Conservation (phyloP, 2,113 vertebrate genomes). For the Sphyrna mokarran region DNA sequence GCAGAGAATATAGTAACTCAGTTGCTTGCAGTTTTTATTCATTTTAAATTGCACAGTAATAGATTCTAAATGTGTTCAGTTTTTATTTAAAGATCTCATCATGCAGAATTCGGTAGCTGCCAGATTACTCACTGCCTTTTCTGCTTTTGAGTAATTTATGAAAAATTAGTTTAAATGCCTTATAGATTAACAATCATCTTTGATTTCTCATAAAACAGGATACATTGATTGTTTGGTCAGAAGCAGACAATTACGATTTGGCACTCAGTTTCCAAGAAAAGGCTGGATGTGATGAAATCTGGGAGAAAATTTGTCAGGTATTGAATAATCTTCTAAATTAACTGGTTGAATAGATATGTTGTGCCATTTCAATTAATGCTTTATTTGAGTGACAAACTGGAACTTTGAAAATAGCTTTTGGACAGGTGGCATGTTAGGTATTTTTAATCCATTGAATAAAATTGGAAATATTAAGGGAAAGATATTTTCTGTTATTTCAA, state of each 20-base stretch:
- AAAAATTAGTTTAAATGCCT: background rate
- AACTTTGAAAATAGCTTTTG: background rate
- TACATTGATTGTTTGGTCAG: slow-evolving; percentile 97
- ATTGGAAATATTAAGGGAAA: background rate
- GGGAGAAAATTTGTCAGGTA: slow-evolving; percentile 99
- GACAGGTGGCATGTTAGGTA: background rate
- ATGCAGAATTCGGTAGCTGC: background rate
- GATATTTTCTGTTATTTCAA: background rate
- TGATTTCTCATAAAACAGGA: slow-evolving; percentile 62
- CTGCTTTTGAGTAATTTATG: background rate
- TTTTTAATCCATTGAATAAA: background rate
- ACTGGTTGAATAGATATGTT: background rate
- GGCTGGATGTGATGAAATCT: slow-evolving; percentile 97
- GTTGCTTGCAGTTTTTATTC: background rate
- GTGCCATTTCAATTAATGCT: background rate
- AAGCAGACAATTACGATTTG: slow-evolving; percentile 97
- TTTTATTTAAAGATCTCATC: background rate
- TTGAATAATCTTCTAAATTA: slow-evolving; percentile 32
- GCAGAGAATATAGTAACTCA: background rate
- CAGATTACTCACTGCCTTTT: background rate
- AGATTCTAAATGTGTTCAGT: background rate
- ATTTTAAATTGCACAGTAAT: background rate
- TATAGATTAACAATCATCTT: background rate
- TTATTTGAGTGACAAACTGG: background rate
- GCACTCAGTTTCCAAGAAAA: slow-evolving; percentile 98